These are phyloP conservation scores for Halichoeres trimaculatus DNA, from an alignment of 2,113 vertebrate genomes.

Conservation along the genomic window DNA sequence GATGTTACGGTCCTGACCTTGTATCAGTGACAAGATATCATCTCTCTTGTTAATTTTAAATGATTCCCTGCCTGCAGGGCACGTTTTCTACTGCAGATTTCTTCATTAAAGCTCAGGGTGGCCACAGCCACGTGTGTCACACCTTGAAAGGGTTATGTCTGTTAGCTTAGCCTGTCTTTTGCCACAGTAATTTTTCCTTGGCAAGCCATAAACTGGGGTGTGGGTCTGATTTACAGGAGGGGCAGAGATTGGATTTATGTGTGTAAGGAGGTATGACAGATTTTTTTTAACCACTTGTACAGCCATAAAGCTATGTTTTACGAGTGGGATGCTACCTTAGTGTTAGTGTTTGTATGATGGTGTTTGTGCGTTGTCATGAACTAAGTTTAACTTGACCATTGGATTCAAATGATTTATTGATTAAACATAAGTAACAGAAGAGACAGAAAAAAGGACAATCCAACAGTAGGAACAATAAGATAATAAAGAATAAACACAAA, in stretches of 20 bases:
- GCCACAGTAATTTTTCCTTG: not conserved
- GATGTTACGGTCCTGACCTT: slow-evolving; percentile 69
- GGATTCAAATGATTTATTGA: too few relatives aligned
- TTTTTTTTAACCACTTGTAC: not conserved
- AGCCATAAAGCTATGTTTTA: not conserved
- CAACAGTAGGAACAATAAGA: not conserved
- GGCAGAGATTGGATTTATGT: slow-evolving; percentile 4
- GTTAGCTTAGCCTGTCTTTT: slow-evolving; percentile 9
- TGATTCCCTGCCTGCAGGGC: slow-evolving; percentile 38
- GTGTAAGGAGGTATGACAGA: not conserved
- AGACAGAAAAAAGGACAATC: not conserved
- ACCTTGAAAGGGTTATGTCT: slow-evolving; percentile 21
- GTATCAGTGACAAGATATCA: slow-evolving; percentile 51
- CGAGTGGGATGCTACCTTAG: not conserved
- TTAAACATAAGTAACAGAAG: too few relatives aligned
- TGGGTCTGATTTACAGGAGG: slow-evolving; percentile 12
- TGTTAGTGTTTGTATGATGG: too few relatives aligned
- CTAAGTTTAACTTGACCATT: too few relatives aligned
- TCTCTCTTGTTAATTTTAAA: slow-evolving; percentile 63
- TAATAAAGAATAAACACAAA: too few relatives aligned
- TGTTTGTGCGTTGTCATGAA: not conserved
- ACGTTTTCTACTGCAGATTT: slow-evolving; percentile 31
- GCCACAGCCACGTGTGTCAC: slow-evolving; percentile 13
- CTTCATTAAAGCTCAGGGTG: slow-evolving; percentile 40
- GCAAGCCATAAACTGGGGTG: slow-evolving; percentile 24